Base-by-base conservation (phyloP, 2,797 vertebrate genomes). In the Xiphophorus birchmanni region DNA sequence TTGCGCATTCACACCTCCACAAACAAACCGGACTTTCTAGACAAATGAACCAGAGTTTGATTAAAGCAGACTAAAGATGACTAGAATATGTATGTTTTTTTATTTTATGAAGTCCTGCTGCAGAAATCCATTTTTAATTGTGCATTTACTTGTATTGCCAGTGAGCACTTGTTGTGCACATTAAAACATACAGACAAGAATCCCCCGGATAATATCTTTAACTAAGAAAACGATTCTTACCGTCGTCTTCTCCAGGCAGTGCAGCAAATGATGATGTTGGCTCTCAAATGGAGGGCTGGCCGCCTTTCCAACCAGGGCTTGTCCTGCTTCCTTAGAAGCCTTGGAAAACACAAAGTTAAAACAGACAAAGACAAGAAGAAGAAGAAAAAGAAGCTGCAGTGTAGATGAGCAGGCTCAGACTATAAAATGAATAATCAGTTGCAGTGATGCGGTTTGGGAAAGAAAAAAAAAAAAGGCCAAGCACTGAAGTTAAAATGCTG, bases 181-280 rank as follows among this genome's bases (percentile, higher is more conserved):
- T 35, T 37, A 7, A 15, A 67, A 40, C 37, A 67, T 23, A 13
- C 10, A 69, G 42, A 26, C 37, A 42, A 4, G 18, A 40, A 21
- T 32, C 17, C 18, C 9, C 18, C 40, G 18, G 35, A 65, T 65
- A 37, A 65, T 13, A 15, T n/a, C 12, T 71, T 71, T 13, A 1
- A 71, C 9, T n/a, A 7, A 71, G 40, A n/a, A 44, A 71, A 26
- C 3, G 0, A 7, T 44, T 71, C 71, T 97, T 97, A 99, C 99
- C 96, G 99, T 99, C 84, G 98, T 99, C 95, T 99, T 99, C 95
- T 99, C 98, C 93, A 99, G 95, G 93, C 99, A 99, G 94, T 99
- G 98, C 90, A 99, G 97, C 89, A 99, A 96, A 94, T 99, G 99
- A 94, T 99, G 96, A 89, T 99, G 99, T 78, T 99, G 97, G 73